These are phyloP conservation scores for Aphaenogaster rudis DNA, from an alignment of 1,140 invertebrate species.

Conservation along the genomic window DNA sequence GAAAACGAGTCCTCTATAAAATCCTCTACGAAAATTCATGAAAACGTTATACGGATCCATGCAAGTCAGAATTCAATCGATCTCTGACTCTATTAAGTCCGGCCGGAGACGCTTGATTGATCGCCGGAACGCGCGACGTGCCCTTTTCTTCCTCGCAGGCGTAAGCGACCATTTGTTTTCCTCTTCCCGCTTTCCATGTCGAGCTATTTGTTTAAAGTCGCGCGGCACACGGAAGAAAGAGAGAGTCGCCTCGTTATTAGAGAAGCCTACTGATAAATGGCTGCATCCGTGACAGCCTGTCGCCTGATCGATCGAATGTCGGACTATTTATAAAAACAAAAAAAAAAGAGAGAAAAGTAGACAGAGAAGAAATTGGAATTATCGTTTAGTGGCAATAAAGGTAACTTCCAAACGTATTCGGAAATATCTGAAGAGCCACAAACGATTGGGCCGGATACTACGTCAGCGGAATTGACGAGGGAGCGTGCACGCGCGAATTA, in stretches of 20 bases:
- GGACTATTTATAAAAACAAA: not conserved
- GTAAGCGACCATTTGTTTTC: slow-evolving; percentile 79
- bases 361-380: not conserved
- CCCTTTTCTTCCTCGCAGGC: slow-evolving; percentile 48
- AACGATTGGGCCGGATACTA: not conserved
- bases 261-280: slow-evolving; percentile 75
- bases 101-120: slow-evolving; percentile 76
- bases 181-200: slow-evolving; percentile 68
- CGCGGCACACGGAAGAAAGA: slow-evolving; percentile 41
- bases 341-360: not conserved
- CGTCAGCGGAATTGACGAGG: not conserved
- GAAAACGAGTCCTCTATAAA: not conserved
- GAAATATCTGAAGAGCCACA: not conserved
- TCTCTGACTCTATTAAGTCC: slow-evolving; percentile 78
- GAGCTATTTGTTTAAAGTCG: slow-evolving; percentile 77
- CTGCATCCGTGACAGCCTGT: slow-evolving; percentile 60
- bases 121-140: slow-evolving; percentile 78
- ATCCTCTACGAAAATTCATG: slow-evolving; percentile 21
- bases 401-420: not conserved
- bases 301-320: slow-evolving; percentile 31
- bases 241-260: slow-evolving; percentile 72
- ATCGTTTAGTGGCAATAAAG: not conserved
- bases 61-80: slow-evolving; percentile 74
- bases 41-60: not conserved
- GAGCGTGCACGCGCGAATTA: slow-evolving; percentile 40